phyloP scores from a whole-genome alignment of 2,888 invertebrate genomes.

The Coelinius sp. region DNA sequence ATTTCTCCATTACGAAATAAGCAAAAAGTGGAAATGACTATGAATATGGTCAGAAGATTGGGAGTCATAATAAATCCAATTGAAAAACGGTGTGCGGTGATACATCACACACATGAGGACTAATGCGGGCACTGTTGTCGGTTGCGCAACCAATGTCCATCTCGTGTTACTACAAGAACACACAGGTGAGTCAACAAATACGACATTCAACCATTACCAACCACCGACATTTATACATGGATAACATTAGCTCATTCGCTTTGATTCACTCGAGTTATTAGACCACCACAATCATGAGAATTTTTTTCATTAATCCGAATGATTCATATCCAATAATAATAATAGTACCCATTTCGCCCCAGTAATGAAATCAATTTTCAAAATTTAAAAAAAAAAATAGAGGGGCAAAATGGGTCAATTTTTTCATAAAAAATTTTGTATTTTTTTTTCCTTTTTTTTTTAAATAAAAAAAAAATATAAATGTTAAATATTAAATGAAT shows the following conservation, averaged over 20 bases:
- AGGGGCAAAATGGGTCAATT: too few species aligned
- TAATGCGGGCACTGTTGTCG: neutral
- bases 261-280: conserved; percentile 51
- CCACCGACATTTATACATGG: neutral
- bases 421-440: too few species aligned
- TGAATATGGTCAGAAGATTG: too few species aligned
- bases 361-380: too few species aligned
- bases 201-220: neutral
- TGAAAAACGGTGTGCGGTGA: conserved; percentile 19
- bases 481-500: conserved; percentile 13
- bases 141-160: conserved; percentile 60
- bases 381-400: too few species aligned
- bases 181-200: conserved; percentile 56
- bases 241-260: conserved; percentile 46
- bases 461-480: neutral
- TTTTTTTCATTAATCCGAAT: conserved; percentile 4
- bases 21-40: neutral
- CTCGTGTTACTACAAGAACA: conserved; percentile 59
- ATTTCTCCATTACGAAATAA: neutral
- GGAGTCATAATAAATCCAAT: neutral
- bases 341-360: too few species aligned
- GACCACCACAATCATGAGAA: conserved; percentile 18
- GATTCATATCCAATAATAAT: neutral
- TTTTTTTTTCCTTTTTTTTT: neutral
- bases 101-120: neutral